Conservation (phyloP, 2,113 vertebrate species). For the Oxyura jamaicensis region DNA sequence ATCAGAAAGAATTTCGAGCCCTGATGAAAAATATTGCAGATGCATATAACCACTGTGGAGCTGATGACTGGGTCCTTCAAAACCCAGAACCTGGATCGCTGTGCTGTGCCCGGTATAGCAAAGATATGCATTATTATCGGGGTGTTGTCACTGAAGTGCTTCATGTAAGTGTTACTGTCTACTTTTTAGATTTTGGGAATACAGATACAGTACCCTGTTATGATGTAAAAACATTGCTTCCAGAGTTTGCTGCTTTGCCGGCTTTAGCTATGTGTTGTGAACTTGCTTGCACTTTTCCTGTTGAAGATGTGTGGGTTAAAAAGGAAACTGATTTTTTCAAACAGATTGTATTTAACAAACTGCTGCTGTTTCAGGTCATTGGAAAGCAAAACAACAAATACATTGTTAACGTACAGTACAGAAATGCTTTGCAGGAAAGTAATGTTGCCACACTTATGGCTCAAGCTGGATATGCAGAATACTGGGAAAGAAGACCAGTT, state of each 20-base stretch:
- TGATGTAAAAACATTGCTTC: slow-evolving; percentile 85
- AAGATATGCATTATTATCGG: slow-evolving; percentile 86
- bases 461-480: slow-evolving; percentile 78
- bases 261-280: slow-evolving; percentile 86
- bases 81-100: slow-evolving; percentile 82
- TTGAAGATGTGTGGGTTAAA: slow-evolving; percentile 83
- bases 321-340: slow-evolving; percentile 81
- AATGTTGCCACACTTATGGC: slow-evolving; percentile 76
- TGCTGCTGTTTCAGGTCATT: slow-evolving; percentile 76
- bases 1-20: slow-evolving; percentile 81
- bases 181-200: slow-evolving; percentile 93
- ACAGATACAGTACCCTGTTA: slow-evolving; percentile 82
- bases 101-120: slow-evolving; percentile 88
- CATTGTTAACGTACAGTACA: slow-evolving; percentile 76
- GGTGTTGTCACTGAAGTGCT: slow-evolving; percentile 79
- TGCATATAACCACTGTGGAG: slow-evolving; percentile 71
- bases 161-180: slow-evolving; percentile 76
- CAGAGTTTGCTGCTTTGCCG: slow-evolving; percentile 78
- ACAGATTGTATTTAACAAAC: slow-evolving; percentile 77
- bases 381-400: slow-evolving; percentile 76
- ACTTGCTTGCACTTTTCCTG: slow-evolving; percentile 79
- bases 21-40: slow-evolving; percentile 81
- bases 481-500: slow-evolving; percentile 62
- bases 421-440: slow-evolving; percentile 41
- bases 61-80: slow-evolving; percentile 81